phyloP scores from a whole-genome alignment of 2,113 vertebrate genomes.

The Callionymus lyra region DNA sequence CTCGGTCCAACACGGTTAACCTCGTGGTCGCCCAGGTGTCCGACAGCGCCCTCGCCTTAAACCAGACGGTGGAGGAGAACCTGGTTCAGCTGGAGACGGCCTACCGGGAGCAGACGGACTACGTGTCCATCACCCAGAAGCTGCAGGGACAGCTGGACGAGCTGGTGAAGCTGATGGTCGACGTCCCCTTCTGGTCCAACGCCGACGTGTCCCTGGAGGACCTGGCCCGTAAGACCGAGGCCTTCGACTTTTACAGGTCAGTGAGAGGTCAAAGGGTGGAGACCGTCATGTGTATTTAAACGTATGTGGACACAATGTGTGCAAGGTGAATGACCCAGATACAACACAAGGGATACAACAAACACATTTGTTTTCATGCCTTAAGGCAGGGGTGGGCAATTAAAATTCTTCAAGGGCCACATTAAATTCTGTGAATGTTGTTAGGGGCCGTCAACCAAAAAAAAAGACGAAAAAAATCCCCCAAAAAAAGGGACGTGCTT shows the following conservation, averaged over 20 bases:
- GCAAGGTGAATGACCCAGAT: no score
- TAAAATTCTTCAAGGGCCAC: no score
- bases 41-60: slow-evolving; percentile 75
- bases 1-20: not conserved
- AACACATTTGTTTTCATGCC: no score
- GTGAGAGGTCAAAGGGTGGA: not conserved
- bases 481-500: no score
- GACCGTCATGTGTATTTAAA: no score
- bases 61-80: slow-evolving; percentile 80
- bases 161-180: slow-evolving; percentile 73
- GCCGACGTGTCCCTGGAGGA: slow-evolving; percentile 76
- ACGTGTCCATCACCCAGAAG: slow-evolving; percentile 77
- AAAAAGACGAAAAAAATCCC: no score
- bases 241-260: slow-evolving; percentile 92
- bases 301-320: no score
- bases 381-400: no score
- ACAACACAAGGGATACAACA: no score
- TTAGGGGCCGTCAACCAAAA: no score
- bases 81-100: slow-evolving; percentile 73
- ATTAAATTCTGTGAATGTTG: no score
- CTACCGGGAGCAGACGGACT: slow-evolving; percentile 75
- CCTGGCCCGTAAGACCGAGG: slow-evolving; percentile 76
- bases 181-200: slow-evolving; percentile 88
- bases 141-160: slow-evolving; percentile 79
- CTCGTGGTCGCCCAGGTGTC: slow-evolving; percentile 68